phyloP scores from a whole-genome alignment of 2,113 vertebrate genomes.

The Hyperopisus bebe region DNA sequence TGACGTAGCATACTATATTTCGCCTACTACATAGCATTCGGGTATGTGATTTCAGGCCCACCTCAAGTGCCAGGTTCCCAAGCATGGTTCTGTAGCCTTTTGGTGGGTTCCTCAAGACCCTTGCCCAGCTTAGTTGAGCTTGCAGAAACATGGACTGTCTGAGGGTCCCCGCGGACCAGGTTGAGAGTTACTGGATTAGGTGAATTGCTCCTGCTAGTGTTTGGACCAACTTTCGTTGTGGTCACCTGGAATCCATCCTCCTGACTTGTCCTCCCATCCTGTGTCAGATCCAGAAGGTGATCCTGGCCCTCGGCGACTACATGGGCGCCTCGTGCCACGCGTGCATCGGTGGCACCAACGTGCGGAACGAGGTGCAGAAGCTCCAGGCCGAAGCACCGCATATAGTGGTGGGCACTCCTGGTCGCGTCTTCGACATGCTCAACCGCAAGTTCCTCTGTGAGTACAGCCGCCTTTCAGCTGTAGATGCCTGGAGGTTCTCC shows the following conservation, averaged over 20 bases:
- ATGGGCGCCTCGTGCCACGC: conserved; percentile 82
- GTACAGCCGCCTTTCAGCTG: conserved; percentile 32
- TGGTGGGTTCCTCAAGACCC: neutral
- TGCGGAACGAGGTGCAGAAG: conserved; percentile 76
- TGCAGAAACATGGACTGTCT: neutral
- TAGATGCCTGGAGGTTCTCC: neutral
- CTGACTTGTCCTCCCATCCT: neutral
- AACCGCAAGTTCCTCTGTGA: conserved; percentile 74
- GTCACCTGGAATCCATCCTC: neutral
- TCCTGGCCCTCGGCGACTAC: conserved; percentile 83
- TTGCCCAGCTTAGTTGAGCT: neutral
- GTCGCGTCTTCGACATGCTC: conserved; percentile 84
- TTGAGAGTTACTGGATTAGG: neutral
- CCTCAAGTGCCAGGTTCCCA: neutral
- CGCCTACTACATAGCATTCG: neutral
- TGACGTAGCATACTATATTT: neutral
- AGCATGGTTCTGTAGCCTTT: neutral
- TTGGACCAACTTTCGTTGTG: neutral
- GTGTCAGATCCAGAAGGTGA: conserved; percentile 82
- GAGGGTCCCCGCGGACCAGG: neutral
- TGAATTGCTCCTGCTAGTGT: neutral
- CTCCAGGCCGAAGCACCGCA: conserved; percentile 77
- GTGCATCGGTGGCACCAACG: conserved; percentile 82
- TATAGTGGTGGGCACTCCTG: conserved; percentile 84
- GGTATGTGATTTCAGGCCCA: neutral